These are phyloP conservation scores for Leptothorax acervorum DNA, from an alignment of 2,888 invertebrate genomes.

Conservation along the genomic window DNA sequence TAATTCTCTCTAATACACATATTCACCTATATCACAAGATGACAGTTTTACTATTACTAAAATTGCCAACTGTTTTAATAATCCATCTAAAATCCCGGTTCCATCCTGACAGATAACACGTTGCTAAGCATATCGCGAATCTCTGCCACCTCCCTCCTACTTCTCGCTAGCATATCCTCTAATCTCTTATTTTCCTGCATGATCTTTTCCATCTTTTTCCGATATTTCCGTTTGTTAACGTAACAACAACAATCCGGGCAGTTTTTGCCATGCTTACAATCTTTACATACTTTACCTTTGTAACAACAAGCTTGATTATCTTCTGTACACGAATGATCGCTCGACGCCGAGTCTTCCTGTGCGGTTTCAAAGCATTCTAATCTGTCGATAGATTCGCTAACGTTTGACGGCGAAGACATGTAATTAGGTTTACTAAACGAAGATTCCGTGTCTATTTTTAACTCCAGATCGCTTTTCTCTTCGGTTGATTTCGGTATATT, in stretches of 20 bases:
- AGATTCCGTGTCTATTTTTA: slow-evolving; percentile 5
- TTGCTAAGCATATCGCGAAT: slow-evolving; percentile 79
- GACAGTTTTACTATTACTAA: slow-evolving; percentile 12
- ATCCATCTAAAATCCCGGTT: slow-evolving; percentile 81
- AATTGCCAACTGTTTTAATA: not conserved
- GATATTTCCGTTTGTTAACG: slow-evolving; percentile 72
- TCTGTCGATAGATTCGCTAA: not conserved
- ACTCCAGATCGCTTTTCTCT: not conserved
- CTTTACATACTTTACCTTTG: slow-evolving; percentile 62
- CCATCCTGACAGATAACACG: slow-evolving; percentile 81
- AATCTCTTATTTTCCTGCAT: slow-evolving; percentile 79
- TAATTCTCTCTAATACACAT: not conserved
- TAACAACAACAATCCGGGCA: slow-evolving; percentile 72
- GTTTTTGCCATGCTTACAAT: slow-evolving; percentile 65
- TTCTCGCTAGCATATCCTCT: slow-evolving; percentile 77
- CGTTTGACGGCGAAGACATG: slow-evolving; percentile 1
- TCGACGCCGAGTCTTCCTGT: slow-evolving; percentile 22
- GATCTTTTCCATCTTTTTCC: slow-evolving; percentile 78
- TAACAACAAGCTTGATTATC: slow-evolving; percentile 62
- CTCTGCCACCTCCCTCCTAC: slow-evolving; percentile 78
- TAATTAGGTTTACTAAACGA: not conserved
- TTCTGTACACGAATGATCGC: slow-evolving; percentile 47
- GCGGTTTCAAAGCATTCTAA: not conserved
- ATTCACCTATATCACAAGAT: slow-evolving; percentile 41
- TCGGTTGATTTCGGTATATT: slow-evolving; percentile 1